Base-by-base conservation (phyloP, 2,113 vertebrate species). In the Cryptomyrus ogoouensis region DNA sequence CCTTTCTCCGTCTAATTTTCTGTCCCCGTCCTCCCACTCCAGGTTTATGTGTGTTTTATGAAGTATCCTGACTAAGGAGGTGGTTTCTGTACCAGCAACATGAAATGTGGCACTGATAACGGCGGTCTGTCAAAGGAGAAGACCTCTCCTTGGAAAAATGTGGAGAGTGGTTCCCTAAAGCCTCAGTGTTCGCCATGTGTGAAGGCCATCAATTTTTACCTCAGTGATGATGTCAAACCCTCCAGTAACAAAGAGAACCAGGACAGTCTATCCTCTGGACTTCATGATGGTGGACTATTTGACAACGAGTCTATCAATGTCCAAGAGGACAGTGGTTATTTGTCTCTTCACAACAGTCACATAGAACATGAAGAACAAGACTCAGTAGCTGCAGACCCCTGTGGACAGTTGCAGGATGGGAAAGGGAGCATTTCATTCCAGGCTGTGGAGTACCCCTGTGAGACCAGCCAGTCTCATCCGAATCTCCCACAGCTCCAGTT, bases 401-500 rank as follows among this genome's bases (percentile, higher is more conserved):
- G 83, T 87, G 56, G n/a, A 49, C 92, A 89, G 52, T 7, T 24
- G 39, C 27, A 42, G 56, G 83, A 87, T 84, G 50, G 46, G 19
- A 39, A 35, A 46, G 9, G 1, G 9, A 9, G 24, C 21, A 0
- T 91, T 93, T 27, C 91, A 80, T 2, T 42, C 19, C 0, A 10
- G n/a, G n/a, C 87, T 86, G 1, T n/a, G 62, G 88, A 12, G 7
- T 0, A 8, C 0, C 2, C 21, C 15, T 19, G 77, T 56, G 84
- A 74, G 46, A 49, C 85, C 85, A 80, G 89, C 21, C 89, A 66
- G 58, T 39, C 62, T 39, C 31, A 90, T 56, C n/a, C 80, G 44
- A 92, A 90, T 74, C 94, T 98, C 70, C 98, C 98, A 2, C 93
- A 96, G 77, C 93, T 96, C 50, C 95, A 96, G 89, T 98, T 98